These are phyloP conservation scores for Caenorhabditis latens DNA, from an alignment of 1,140 invertebrate genomes.

Conservation along the genomic window DNA sequence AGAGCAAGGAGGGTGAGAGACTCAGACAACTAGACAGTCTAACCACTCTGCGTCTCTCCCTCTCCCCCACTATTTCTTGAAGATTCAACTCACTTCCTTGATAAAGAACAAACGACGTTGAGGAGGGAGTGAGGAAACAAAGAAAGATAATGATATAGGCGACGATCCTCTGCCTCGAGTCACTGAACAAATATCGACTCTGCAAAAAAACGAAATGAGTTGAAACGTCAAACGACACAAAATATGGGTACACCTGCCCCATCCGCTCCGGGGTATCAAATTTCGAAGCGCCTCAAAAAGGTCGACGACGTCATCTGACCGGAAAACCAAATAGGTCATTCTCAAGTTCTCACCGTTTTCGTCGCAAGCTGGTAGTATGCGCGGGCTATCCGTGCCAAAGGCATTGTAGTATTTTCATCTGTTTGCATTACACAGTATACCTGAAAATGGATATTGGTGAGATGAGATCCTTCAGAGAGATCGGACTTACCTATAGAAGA, in stretches of 20 bases:
- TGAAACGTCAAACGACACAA: not conserved
- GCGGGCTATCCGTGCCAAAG: constrained; percentile 54
- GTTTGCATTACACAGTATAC: constrained; percentile 53
- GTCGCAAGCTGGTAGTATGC: constrained; percentile 50
- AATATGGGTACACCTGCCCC: not conserved
- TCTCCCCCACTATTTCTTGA: not conserved
- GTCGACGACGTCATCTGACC: constrained; percentile 27
- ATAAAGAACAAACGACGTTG: constrained; percentile 30
- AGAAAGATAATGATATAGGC: constrained; percentile 48
- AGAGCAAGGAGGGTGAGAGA: not conserved
- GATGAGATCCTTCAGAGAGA: not conserved
- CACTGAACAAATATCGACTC: constrained; percentile 53
- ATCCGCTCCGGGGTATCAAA: not conserved
- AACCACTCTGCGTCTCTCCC: not conserved
- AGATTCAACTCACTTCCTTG: constrained; percentile 29
- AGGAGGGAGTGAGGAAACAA: constrained; percentile 34
- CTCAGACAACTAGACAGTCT: not conserved
- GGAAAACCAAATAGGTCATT: constrained; percentile 4
- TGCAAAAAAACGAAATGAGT: constrained; percentile 1
- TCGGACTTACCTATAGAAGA: not conserved
- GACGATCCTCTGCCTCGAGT: constrained; percentile 44
- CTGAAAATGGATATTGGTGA: not conserved
- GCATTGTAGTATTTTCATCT: constrained; percentile 56
- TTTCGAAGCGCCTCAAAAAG: not conserved
- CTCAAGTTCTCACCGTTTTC: constrained; percentile 32